Evolutionary conservation across 2,797 vertebrate genomes (phyloP), one percentile per base, ranked within the genome.

Genomic region (Coregonus suidteri): DNA sequence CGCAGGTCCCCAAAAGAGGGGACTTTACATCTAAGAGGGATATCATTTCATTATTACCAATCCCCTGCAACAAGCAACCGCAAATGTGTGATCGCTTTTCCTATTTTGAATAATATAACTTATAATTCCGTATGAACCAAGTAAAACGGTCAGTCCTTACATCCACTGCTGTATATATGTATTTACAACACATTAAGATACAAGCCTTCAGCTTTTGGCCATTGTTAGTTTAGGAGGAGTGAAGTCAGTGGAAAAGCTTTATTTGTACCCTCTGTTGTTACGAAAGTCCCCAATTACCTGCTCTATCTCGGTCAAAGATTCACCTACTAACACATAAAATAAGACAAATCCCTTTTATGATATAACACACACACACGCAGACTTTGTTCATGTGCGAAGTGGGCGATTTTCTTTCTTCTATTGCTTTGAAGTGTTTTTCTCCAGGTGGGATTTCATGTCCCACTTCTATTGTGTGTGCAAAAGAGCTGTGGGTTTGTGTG

Each of bases 351-450:
- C 90, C 82, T 87, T 87, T 90, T 81, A 84, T 89, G 86, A 88
- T 86, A 81, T 86, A 92, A 88, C 86, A 82, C 71, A 66, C 71
- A 88, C 86, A 83, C 71, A 66, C 25, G 25, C 30, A 73, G 64
- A 76, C 52, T 82, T 89, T 81, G 82, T 85, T 90, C 75, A 78
- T 86, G 86, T 88, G 81, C 76, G 34, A 85, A 85, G 65, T 81
- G 81, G 86, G 73, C 87, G 88, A 85, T 83, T 88, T 85, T 84
- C 3, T 82, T 88, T 88, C 25, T 91, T 90, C 90, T 80, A 90
- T 87, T 81, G 84, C 89, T 91, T 90, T 91, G 85, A 91, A 91
- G 89, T 81, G 62, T 86, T 90, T 87, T 86, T 89, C 75, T 84
- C 88, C 88, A 51, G 62, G 71, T 81, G 90, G 89, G 88, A 88